These are phyloP conservation scores for Drosophila nikananu DNA, from an alignment of 1,140 invertebrate species.

Conservation along the genomic window DNA sequence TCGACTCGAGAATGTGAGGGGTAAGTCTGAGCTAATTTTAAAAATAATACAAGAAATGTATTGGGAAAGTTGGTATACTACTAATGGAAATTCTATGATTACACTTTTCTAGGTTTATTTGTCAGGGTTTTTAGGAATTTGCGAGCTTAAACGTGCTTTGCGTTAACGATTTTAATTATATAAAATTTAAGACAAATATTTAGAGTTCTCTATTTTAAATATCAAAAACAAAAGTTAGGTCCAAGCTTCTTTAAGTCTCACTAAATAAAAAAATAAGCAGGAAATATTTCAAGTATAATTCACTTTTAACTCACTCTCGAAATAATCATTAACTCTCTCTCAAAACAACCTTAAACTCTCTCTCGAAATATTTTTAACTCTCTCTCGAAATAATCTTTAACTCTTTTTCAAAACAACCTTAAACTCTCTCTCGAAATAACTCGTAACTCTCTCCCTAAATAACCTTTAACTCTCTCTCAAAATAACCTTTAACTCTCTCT, in stretches of 20 bases:
- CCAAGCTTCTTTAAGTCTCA: background rate
- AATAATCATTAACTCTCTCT: too few species aligned
- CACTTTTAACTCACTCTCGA: too few species aligned
- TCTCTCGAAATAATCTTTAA: too few species aligned
- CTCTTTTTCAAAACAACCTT: too few species aligned
- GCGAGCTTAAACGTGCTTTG: background rate
- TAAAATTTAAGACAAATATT: background rate
- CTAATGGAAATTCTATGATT: background rate
- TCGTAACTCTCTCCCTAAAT: too few species aligned
- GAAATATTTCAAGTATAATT: background rate
- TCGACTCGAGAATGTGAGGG: background rate
- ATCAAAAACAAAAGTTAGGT: background rate
- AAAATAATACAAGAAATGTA: too few species aligned
- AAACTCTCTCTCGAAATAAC: background rate
- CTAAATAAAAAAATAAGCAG: background rate
- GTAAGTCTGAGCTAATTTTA: background rate
- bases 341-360: too few species aligned
- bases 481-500: too few species aligned
- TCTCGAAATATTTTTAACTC: too few species aligned
- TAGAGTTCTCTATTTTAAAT: background rate
- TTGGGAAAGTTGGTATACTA: background rate
- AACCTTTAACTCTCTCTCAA: too few species aligned
- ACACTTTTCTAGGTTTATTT: background rate
- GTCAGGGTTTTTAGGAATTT: background rate
- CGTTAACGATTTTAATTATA: background rate